Evolutionary conservation across 2,888 invertebrate genomes (phyloP), one percentile per base, ranked within the genome.

Genomic region (Bibio marci): DNA sequence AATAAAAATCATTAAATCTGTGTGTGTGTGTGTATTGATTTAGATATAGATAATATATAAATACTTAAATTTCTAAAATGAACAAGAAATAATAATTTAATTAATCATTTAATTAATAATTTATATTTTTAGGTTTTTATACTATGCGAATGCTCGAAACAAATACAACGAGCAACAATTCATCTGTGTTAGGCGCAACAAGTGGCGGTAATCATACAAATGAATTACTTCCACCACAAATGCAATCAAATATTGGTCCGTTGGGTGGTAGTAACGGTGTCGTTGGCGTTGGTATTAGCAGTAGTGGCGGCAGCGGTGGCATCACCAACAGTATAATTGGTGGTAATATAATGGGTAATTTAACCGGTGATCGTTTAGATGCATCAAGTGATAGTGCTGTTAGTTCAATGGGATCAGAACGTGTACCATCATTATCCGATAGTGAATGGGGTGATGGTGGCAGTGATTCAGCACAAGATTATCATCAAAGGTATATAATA

Each of bases 311-410:
- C 22, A 22, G 22, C 8, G 22, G 5, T 6, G 22, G 22, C 22
- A 8, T 22, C 37, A 17, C 37, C 37, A 37, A 27, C 28, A 30
- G 26, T 10, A 22, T 34, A 13, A 39, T 30, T 12, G 33, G 30
- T 38, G 33, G 43, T 41, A 39, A 47, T 43, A 41, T 41, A 28
- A 40, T 41, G 41, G 43, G 31, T 43, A 38, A 41, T 13, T 33
- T 46, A 31, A 36, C 40, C 13, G 64, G 60, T 61, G 78, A 82
- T 60, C 72, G 80, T 7, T 71, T 80, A 63, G 82, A 90, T 56
- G 82, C 86, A 0, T 85, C 85, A 13, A 86, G 85, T 40, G 90
- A 90, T 60, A 87, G 87, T 53, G 88, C 88, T 1, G 88, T 88
- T 27, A 88, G 88, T 43, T 88, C 88, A 2, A 86, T 90, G 86